Percentiles rank a stretch among this genome's conserved stretches.
Evolutionary conservation across 2,888 invertebrate species (phyloP).

Genomic region (Deilephila elpenor): DNA sequence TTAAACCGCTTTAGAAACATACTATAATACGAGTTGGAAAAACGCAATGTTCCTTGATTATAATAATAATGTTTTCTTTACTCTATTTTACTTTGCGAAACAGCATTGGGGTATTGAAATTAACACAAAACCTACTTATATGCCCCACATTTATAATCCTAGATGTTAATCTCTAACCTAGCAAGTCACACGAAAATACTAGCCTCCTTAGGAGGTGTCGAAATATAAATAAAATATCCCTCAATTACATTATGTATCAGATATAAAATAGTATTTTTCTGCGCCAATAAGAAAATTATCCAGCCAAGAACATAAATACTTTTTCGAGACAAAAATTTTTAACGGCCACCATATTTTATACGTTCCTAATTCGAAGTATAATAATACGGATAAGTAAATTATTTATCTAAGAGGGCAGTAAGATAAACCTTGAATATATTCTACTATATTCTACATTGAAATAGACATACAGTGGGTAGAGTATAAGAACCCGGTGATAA

Average conservation of each 20-base stretch:
- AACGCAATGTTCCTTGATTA: not conserved
- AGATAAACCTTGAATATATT: not conserved
- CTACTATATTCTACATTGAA: not conserved
- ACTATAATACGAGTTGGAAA: too few species aligned
- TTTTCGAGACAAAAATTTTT: too few species aligned
- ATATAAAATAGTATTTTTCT: too few species aligned
- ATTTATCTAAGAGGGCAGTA: not conserved
- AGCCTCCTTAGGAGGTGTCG: conserved; percentile 44
- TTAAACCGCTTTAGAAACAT: too few species aligned
- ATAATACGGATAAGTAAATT: not conserved
- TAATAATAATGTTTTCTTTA: not conserved
- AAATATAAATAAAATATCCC: conserved; percentile 38
- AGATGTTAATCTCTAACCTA: not conserved
- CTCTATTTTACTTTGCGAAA: not conserved
- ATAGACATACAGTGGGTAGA: not conserved
- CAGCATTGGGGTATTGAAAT: not conserved
- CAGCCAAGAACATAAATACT: not conserved
- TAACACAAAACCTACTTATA: not conserved
- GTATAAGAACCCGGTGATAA: not conserved
- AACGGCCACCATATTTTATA: not conserved
- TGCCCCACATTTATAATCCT: not conserved
- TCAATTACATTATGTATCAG: conserved; percentile 22
- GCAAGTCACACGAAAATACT: conserved; percentile 35
- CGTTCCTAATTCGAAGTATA: not conserved
- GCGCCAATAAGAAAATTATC: too few species aligned